Percentiles rank a stretch among this genome's conserved stretches.
These are phyloP conservation scores for Drosophila birchii DNA, from an alignment of 2,888 invertebrate genomes.

Conservation along the genomic window DNA sequence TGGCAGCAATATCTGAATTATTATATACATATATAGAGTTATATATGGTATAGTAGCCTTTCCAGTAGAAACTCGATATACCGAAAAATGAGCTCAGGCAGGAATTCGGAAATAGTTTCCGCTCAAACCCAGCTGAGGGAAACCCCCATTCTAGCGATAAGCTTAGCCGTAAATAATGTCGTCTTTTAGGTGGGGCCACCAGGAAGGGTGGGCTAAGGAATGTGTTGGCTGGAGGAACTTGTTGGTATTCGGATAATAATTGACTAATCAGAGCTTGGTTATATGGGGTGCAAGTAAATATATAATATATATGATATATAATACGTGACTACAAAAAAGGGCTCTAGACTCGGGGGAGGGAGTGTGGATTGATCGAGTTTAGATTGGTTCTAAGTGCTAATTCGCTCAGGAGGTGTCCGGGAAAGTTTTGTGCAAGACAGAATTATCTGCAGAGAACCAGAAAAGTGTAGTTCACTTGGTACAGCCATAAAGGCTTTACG, in stretches of 20 bases:
- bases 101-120: constrained; percentile 17
- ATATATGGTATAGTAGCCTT: no score
- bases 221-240: background rate
- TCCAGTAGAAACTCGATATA: background rate
- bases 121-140: constrained; percentile 11
- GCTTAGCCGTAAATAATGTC: constrained; percentile 16
- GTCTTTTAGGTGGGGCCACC: constrained; percentile 1
- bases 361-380: constrained; percentile 15
- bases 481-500: constrained; percentile 9
- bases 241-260: constrained; percentile 8
- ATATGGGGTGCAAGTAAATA: constrained; percentile 3
- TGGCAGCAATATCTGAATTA: constrained; percentile 2
- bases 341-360: background rate
- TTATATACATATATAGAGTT: background rate
- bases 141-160: constrained; percentile 18
- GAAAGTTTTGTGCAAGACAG: constrained; percentile 20
- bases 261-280: background rate
- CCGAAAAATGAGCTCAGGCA: background rate
- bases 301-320: background rate
- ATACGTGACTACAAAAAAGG: background rate
- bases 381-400: constrained; percentile 26
- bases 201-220: constrained; percentile 14
- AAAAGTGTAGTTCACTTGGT: constrained; percentile 17
- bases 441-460: constrained; percentile 36
- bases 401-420: constrained; percentile 16